Percentiles rank a stretch among this genome's conserved stretches.
Conservation (phyloP, 2,797 vertebrate species). For the Hydrolagus colliei region DNA sequence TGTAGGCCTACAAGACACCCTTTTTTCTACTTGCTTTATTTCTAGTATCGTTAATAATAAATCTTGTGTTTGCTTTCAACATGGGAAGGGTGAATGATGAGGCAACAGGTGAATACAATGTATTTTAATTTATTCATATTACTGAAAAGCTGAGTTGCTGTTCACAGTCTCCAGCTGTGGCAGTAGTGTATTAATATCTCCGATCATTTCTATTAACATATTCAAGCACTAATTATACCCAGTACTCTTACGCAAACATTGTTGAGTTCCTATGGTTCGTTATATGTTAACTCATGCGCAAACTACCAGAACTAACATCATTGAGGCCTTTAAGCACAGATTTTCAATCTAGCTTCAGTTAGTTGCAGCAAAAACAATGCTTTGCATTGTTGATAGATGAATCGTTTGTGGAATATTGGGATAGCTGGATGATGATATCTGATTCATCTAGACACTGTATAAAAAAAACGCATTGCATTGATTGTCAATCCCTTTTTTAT, state of each 20-base stretch:
- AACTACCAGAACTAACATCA: conserved; percentile 42
- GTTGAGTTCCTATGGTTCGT: conserved; percentile 50
- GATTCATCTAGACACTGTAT: neutral
- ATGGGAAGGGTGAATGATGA: conserved; percentile 62
- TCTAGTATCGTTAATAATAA: conserved; percentile 46
- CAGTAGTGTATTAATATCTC: conserved; percentile 59
- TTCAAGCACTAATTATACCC: conserved; percentile 72
- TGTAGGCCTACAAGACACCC: neutral
- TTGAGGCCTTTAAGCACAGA: conserved; percentile 41
- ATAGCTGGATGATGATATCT: neutral
- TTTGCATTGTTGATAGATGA: conserved; percentile 10
- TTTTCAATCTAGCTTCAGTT: conserved; percentile 42
- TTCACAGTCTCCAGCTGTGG: conserved; percentile 62
- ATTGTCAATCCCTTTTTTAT: conserved; percentile 11
- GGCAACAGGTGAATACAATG: conserved; percentile 43
- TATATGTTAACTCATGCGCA: conserved; percentile 51
- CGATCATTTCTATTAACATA: conserved; percentile 72
- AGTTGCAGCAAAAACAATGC: conserved; percentile 33
- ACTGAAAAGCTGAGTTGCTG: conserved; percentile 67
- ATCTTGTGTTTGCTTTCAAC: conserved; percentile 27
- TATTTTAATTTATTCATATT: conserved; percentile 65
- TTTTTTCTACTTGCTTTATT: conserved; percentile 67
- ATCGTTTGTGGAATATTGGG: conserved; percentile 1
- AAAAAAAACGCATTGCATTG: neutral
- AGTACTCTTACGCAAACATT: conserved; percentile 56